Conservation (phyloP, 2,113 vertebrate genomes). For the Paedocypris sp. region DNA sequence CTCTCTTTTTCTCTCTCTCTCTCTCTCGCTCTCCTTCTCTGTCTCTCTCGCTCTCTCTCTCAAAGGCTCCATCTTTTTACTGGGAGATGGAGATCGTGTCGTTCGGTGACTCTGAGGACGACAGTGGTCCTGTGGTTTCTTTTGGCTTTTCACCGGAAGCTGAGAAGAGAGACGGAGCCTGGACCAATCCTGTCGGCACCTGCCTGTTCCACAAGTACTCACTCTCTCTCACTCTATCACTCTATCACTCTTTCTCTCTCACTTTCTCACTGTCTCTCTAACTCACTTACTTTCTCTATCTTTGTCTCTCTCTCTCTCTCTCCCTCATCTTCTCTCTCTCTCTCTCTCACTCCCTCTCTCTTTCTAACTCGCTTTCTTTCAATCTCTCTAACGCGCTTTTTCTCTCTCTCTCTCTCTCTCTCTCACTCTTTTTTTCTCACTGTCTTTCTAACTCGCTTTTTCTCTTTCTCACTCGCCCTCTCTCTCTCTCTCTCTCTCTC, state of each 20-base stretch:
- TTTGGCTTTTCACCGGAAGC: constrained; percentile 97
- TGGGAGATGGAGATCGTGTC: constrained; percentile 97
- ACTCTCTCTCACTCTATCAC: background rate
- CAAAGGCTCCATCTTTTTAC: constrained; percentile 91
- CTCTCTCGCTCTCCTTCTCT: no score
- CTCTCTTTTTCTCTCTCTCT: background rate
- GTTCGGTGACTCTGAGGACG: constrained; percentile 94
- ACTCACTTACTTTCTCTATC: constrained; percentile 16
- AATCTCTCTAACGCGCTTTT: constrained; percentile 8
- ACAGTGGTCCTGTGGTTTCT: constrained; percentile 91
- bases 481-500: constrained; percentile 9
- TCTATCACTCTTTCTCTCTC: constrained; percentile 1
- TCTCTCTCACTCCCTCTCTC: constrained; percentile 9
- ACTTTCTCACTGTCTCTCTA: constrained; percentile 6
- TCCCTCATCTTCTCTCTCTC: constrained; percentile 12
- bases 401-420: constrained; percentile 8
- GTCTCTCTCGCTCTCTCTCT: background rate
- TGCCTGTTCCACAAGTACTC: constrained; percentile 95
- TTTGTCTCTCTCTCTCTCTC: constrained; percentile 19
- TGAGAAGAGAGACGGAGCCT: constrained; percentile 92
- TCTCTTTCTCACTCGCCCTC: no score
- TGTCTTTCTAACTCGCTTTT: no score
- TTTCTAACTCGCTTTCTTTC: constrained; percentile 23
- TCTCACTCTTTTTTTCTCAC: constrained; percentile 23
- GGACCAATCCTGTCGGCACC: constrained; percentile 97